These are phyloP conservation scores for Peucedramus taeniatus DNA, from an alignment of 2,113 vertebrate species.

Conservation along the genomic window DNA sequence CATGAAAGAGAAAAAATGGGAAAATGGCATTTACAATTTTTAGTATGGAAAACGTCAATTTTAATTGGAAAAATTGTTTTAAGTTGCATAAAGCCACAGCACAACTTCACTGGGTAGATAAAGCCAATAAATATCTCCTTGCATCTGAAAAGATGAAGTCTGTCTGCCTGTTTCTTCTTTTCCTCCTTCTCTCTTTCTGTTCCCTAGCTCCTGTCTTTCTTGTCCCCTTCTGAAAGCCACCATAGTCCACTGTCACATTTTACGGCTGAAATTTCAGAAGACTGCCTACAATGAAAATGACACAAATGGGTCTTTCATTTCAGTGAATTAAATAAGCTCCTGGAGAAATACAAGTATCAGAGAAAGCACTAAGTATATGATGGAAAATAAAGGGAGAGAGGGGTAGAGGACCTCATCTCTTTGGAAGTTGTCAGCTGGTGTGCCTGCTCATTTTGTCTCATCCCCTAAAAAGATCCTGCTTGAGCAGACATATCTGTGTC, in stretches of 20 bases:
- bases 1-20: fast-evolving
- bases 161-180: background rate
- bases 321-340: background rate
- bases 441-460: background rate
- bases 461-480: background rate
- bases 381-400: background rate
- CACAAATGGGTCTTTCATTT: background rate
- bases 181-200: background rate
- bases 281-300: background rate
- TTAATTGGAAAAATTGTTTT: background rate
- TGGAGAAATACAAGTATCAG: background rate
- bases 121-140: background rate
- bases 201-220: background rate
- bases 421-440: background rate
- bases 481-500: background rate
- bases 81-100: background rate
- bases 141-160: background rate
- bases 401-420: background rate
- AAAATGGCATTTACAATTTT: background rate
- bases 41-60: background rate
- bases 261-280: background rate
- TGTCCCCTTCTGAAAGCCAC: background rate
- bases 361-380: background rate
- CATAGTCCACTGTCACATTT: background rate
- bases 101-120: background rate